These are phyloP conservation scores for Rhagoletis pomonella DNA, from an alignment of 1,140 invertebrate species.

Conservation along the genomic window DNA sequence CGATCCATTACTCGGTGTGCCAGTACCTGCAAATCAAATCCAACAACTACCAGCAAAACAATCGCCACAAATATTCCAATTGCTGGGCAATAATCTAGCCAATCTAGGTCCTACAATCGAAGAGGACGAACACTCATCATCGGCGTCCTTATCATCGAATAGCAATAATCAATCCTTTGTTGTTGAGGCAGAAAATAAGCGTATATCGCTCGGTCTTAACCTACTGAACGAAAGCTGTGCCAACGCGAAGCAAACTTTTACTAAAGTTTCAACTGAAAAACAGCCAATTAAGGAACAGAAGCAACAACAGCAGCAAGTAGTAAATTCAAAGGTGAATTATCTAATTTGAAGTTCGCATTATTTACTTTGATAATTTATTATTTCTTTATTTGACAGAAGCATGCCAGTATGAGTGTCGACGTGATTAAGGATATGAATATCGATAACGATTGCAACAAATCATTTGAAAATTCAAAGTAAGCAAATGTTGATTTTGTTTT, in stretches of 20 bases:
- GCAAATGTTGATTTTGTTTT: constrained; percentile 29
- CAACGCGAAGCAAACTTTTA: constrained; percentile 11
- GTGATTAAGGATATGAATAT: constrained; percentile 64
- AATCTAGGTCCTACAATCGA: constrained; percentile 68
- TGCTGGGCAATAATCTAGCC: constrained; percentile 56
- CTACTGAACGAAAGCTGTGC: constrained; percentile 15
- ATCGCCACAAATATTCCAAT: constrained; percentile 55
- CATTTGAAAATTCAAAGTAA: constrained; percentile 71
- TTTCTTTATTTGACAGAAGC: constrained; percentile 61
- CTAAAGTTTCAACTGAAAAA: neutral
- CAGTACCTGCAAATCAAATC: constrained; percentile 68
- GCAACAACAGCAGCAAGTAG: neutral
- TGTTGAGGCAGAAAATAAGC: constrained; percentile 46
- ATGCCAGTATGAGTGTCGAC: constrained; percentile 74
- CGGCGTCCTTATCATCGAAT: neutral
- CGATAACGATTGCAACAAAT: constrained; percentile 72
- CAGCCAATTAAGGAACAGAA: neutral
- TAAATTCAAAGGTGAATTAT: constrained; percentile 52
- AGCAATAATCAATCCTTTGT: constrained; percentile 62
- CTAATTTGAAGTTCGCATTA: constrained; percentile 15
- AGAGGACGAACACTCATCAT: constrained; percentile 64
- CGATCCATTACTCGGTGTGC: constrained; percentile 69
- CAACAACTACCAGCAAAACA: constrained; percentile 57
- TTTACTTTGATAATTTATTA: constrained; percentile 13
- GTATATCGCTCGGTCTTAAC: neutral